These are phyloP conservation scores for Rachycentron canadum DNA, from an alignment of 2,797 vertebrate genomes.

Conservation along the genomic window DNA sequence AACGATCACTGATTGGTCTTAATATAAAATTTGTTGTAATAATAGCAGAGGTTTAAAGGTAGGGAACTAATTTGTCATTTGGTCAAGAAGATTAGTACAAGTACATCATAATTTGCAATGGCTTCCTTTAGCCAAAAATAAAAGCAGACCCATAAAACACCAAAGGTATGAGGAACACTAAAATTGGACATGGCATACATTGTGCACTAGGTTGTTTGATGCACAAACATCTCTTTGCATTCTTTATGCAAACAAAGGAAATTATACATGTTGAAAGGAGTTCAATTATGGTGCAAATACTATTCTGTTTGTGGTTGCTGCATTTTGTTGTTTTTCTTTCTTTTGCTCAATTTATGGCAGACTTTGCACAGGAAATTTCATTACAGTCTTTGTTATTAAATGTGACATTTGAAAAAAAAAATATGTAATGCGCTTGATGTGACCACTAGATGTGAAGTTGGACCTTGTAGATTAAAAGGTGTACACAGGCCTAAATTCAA, in stretches of 20 bases:
- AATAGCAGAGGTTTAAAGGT: neutral
- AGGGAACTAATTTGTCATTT: neutral
- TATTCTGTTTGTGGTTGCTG: neutral
- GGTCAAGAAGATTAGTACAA: neutral
- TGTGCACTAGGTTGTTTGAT: neutral
- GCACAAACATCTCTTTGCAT: neutral
- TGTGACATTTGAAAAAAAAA: neutral
- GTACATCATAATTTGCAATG: neutral
- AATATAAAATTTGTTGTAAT: neutral
- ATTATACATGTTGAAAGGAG: neutral
- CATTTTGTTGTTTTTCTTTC: neutral
- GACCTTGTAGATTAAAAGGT: no score
- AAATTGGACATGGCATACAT: neutral
- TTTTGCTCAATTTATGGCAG: neutral
- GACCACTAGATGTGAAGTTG: neutral
- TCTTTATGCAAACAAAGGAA: neutral
- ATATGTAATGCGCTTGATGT: slow-evolving; percentile 2
- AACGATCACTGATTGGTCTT: neutral
- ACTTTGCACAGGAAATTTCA: neutral
- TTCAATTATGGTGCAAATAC: neutral
- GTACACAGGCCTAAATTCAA: neutral
- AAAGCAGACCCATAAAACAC: neutral
- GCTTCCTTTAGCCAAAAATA: neutral
- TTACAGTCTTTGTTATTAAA: slow-evolving; percentile 13
- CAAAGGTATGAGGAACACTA: neutral